Percentiles rank a stretch among this genome's conserved stretches.
Evolutionary conservation across 2,113 vertebrate species (phyloP).

Genomic region (Antidorcas marsupialis): DNA sequence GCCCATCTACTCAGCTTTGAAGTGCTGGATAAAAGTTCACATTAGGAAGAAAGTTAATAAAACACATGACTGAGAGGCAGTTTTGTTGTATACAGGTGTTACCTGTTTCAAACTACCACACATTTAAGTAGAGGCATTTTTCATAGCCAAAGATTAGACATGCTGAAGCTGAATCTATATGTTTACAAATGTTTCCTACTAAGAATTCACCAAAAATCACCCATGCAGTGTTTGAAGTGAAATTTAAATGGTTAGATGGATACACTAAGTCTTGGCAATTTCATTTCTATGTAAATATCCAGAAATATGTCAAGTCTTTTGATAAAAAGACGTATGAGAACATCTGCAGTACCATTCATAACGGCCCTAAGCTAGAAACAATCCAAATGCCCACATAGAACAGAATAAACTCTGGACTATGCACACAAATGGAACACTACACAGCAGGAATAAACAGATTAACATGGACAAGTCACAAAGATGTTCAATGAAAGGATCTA

Average conservation of each 20-base stretch:
- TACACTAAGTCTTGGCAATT: not conserved
- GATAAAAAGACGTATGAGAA: not conserved
- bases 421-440: not conserved
- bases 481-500: conserved; percentile 49
- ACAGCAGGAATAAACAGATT: conserved; percentile 35
- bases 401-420: not conserved
- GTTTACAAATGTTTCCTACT: conserved; percentile 58
- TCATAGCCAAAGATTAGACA: conserved; percentile 52
- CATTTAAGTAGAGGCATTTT: conserved; percentile 10
- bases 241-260: not conserved
- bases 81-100: conserved; percentile 21
- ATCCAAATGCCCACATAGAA: not conserved
- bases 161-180: not conserved
- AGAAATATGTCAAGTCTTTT: not conserved
- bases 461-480: conserved; percentile 56
- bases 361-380: not conserved
- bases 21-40: conserved; percentile 54
- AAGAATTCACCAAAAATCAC: conserved; percentile 58
- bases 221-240: not conserved
- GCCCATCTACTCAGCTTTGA: conserved; percentile 59
- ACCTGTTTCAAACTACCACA: not conserved
- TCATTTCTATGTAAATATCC: not conserved
- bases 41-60: conserved; percentile 59
- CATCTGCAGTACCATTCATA: not conserved
- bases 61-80: conserved; percentile 29